A percentile compares a stretch with the other conserved stretches of the same genome.
phyloP scores from a whole-genome alignment of 2,888 invertebrate genomes.

The Hypomecis punctinalis region DNA sequence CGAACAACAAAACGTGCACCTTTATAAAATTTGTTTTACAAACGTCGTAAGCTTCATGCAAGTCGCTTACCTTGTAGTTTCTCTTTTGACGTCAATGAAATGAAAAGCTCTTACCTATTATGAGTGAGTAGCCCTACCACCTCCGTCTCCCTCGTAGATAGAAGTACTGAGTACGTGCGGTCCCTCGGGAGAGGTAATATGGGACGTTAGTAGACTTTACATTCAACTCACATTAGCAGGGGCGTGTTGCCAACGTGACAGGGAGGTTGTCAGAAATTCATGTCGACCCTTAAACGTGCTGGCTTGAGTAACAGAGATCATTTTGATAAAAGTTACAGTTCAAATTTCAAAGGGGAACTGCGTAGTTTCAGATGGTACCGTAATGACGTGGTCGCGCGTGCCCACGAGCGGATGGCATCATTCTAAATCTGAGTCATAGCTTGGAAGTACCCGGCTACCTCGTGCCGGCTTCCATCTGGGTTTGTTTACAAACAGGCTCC shows the following conservation, averaged over 20 bases:
- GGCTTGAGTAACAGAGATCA: constrained; percentile 33
- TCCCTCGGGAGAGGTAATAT: constrained; percentile 68
- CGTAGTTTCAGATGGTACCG: constrained; percentile 46
- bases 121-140: constrained; percentile 25
- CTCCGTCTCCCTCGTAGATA: constrained; percentile 31
- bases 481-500: constrained; percentile 68
- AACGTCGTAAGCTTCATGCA: constrained; percentile 20
- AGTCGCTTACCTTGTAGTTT: constrained; percentile 29
- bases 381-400: constrained; percentile 49
- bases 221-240: constrained; percentile 73
- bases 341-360: constrained; percentile 46
- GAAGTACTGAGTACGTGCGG: constrained; percentile 44
- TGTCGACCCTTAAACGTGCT: constrained; percentile 33
- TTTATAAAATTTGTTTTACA: constrained; percentile 32
- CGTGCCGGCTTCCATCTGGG: constrained; percentile 49
- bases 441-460: constrained; percentile 45
- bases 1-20: constrained; percentile 22
- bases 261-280: constrained; percentile 44
- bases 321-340: constrained; percentile 42
- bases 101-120: constrained; percentile 25
- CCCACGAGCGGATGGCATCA: constrained; percentile 64
- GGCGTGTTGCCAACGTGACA: constrained; percentile 58
- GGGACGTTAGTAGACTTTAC: constrained; percentile 68
- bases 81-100: constrained; percentile 25
- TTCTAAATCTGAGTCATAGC: constrained; percentile 63